These are phyloP conservation scores for Erannis defoliaria DNA, from an alignment of 2,888 invertebrate genomes.

Conservation along the genomic window DNA sequence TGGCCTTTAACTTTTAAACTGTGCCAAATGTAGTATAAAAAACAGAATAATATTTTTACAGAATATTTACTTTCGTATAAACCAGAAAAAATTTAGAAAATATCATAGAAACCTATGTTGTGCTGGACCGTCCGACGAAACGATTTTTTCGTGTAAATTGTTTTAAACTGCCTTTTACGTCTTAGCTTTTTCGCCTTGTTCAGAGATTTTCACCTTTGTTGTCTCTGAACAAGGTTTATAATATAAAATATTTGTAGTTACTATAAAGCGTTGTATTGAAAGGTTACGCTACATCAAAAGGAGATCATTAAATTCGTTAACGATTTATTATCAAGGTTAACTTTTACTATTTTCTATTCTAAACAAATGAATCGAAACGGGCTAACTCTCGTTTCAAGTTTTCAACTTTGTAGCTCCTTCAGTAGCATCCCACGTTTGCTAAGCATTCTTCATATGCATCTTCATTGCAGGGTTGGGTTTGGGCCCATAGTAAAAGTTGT, in stretches of 20 bases:
- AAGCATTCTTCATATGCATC: no score
- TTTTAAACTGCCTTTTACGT: background rate
- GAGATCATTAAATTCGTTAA: no score
- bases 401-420: no score
- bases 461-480: no score
- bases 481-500: no score
- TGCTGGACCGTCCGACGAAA: slow-evolving; percentile 29
- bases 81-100: slow-evolving; percentile 8
- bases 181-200: background rate
- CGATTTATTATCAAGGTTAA: no score
- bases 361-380: no score
- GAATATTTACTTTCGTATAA: background rate
- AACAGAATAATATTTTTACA: slow-evolving; percentile 3
- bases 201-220: background rate
- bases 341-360: no score
- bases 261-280: background rate
- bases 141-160: background rate
- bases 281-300: no score
- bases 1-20: slow-evolving; percentile 1
- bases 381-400: no score
- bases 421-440: no score
- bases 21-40: slow-evolving; percentile 24
- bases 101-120: slow-evolving; percentile 14
- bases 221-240: background rate
- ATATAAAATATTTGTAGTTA: slow-evolving; percentile 7